Percentiles rank a stretch among this genome's conserved stretches.
These are phyloP conservation scores for Leuctra nigra DNA, from an alignment of 2,888 invertebrate species.

Conservation along the genomic window DNA sequence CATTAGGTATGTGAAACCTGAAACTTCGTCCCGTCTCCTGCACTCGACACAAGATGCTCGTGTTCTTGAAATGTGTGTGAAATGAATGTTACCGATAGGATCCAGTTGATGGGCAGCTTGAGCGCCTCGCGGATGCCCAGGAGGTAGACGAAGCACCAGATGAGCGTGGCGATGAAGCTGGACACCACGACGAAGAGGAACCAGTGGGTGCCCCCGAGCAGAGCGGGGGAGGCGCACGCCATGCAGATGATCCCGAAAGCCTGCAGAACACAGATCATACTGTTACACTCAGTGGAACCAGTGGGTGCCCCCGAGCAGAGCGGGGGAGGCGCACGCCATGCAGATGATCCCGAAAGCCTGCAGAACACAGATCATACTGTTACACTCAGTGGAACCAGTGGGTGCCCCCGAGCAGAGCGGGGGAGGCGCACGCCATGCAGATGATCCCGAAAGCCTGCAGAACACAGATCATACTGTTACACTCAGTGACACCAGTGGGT, in stretches of 20 bases:
- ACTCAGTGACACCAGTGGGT: conserved; percentile 81
- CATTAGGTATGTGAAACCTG: too few species aligned
- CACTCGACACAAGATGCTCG: too few species aligned
- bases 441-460: conserved; percentile 76
- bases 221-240: conserved; percentile 68
- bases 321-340: conserved; percentile 74
- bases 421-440: conserved; percentile 76
- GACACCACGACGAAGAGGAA: conserved; percentile 79
- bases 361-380: conserved; percentile 39
- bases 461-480: too few species aligned
- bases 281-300: too few species aligned
- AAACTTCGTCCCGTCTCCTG: too few species aligned
- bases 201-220: conserved; percentile 58
- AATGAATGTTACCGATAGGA: conserved; percentile 63
- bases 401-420: conserved; percentile 53
- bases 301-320: conserved; percentile 52
- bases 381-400: conserved; percentile 83
- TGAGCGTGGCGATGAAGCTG: conserved; percentile 72
- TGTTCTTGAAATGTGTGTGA: too few species aligned
- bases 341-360: conserved; percentile 80
- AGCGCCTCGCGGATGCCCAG: conserved; percentile 73
- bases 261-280: conserved; percentile 52
- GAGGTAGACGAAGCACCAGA: conserved; percentile 75
- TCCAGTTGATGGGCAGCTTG: conserved; percentile 75
- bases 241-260: conserved; percentile 78